A percentile compares a stretch with the other conserved stretches of the same genome.
Conservation (phyloP, 2,888 invertebrate genomes). For the Steinernema scapterisci region DNA sequence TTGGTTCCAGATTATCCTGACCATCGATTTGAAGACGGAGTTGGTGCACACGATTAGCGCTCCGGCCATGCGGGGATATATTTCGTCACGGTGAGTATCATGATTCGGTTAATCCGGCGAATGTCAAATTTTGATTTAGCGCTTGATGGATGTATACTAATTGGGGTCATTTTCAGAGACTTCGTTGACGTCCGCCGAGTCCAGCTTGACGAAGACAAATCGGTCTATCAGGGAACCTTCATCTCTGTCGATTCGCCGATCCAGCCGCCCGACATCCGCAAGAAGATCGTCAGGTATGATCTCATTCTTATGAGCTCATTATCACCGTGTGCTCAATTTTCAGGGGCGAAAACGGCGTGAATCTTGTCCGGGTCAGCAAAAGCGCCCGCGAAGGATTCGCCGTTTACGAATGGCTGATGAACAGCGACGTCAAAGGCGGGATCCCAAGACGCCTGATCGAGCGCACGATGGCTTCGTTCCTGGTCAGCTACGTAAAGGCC, state of each 20-base stretch:
- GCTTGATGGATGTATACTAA: too few species aligned
- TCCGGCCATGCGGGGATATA: conserved; percentile 62
- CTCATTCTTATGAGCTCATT: not conserved
- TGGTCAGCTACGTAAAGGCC: conserved; percentile 37
- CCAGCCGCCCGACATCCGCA: conserved; percentile 2
- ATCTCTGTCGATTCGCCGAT: conserved; percentile 18
- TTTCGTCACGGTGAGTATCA: conserved; percentile 49
- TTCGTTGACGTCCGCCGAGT: conserved; percentile 45
- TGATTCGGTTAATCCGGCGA: too few species aligned
- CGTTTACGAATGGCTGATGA: conserved; percentile 52
- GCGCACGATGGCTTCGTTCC: conserved; percentile 40
- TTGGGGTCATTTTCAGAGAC: conserved; percentile 39
- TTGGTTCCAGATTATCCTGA: conserved; percentile 44
- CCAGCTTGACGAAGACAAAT: conserved; percentile 13
- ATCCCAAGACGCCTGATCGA: conserved; percentile 46
- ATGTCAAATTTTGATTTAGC: too few species aligned
- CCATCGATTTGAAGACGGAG: conserved; percentile 53
- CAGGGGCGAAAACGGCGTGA: conserved; percentile 49
- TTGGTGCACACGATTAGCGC: conserved; percentile 56
- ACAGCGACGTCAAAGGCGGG: conserved; percentile 46
- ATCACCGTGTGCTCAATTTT: conserved; percentile 32
- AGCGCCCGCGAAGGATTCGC: conserved; percentile 7
- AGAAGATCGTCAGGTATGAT: conserved; percentile 33
- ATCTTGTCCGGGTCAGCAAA: conserved; percentile 42
- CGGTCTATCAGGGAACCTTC: conserved; percentile 1